phyloP scores from a whole-genome alignment of 1,140 invertebrate genomes.

The Hyles euphorbiae region DNA sequence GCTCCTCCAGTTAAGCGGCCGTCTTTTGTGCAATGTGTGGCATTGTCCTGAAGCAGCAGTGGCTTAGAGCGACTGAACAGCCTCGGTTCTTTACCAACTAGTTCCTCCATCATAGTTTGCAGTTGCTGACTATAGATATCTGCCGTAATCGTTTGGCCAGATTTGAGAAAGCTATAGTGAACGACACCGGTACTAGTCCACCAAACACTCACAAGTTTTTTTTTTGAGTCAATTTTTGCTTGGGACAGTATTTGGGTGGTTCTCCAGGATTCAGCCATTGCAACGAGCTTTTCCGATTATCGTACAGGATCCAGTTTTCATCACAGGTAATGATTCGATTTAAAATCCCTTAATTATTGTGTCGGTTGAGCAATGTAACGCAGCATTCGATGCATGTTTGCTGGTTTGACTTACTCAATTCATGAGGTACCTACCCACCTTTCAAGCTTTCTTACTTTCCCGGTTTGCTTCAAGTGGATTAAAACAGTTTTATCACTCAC shows the following conservation, averaged over 20 bases:
- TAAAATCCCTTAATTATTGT: constrained; percentile 29
- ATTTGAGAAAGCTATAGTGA: constrained; percentile 21
- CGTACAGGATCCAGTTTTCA: constrained; percentile 23
- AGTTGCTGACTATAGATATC: constrained; percentile 25
- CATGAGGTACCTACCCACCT: not conserved
- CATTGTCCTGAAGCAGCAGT: too few species aligned
- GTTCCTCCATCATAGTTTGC: constrained; percentile 20
- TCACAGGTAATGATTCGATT: constrained; percentile 27
- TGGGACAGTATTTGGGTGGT: constrained; percentile 17
- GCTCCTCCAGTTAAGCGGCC: too few species aligned
- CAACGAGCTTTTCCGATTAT: constrained; percentile 23
- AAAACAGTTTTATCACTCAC: constrained; percentile 17
- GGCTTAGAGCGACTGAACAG: constrained; percentile 6
- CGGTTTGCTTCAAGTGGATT: constrained; percentile 17
- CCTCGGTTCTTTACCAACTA: constrained; percentile 18
- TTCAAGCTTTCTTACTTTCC: constrained; percentile 10
- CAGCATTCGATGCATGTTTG: constrained; percentile 8
- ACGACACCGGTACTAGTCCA: constrained; percentile 19
- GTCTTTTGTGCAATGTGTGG: too few species aligned
- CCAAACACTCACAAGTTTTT: constrained; percentile 24
- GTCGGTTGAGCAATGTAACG: constrained; percentile 21
- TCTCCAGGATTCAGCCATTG: constrained; percentile 19
- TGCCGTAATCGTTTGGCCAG: constrained; percentile 19
- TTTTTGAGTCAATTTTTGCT: constrained; percentile 23
- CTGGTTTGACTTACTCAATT: constrained; percentile 2